Evolutionary conservation across 2,113 vertebrate genomes (phyloP).

Genomic region (Suncus etruscus): DNA sequence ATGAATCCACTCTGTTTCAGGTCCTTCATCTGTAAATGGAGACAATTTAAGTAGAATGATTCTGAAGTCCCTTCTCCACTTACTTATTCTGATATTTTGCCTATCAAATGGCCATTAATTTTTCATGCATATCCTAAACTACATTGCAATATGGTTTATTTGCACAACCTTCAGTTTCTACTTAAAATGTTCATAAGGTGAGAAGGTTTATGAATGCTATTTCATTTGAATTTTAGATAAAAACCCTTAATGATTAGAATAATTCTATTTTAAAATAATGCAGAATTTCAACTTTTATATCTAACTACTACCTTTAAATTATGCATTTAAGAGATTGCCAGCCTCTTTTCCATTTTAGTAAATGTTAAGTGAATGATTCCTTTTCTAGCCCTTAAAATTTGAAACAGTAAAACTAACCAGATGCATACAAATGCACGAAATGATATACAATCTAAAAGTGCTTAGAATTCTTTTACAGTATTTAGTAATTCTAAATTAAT

Average conservation of each 20-base stretch:
- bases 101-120: not conserved
- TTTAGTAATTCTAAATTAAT: constrained; percentile 44
- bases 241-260: not conserved
- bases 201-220: not conserved
- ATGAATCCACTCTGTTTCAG: not conserved
- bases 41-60: not conserved
- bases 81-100: constrained; percentile 31
- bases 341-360: not conserved
- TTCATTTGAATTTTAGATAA: not conserved
- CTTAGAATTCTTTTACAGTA: not conserved
- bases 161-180: not conserved
- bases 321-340: not conserved
- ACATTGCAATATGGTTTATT: not conserved
- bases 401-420: not conserved
- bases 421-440: not conserved
- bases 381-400: constrained; percentile 28
- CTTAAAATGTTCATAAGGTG: not conserved
- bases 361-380: not conserved
- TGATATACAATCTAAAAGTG: not conserved
- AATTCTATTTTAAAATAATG: constrained; percentile 8
- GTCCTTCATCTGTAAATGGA: not conserved
- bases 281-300: not conserved
- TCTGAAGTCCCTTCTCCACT: not conserved
- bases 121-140: not conserved
- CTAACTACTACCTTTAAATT: not conserved